phyloP scores from a whole-genome alignment of 2,888 invertebrate genomes.

The Aporophyla lueneburgensis region DNA sequence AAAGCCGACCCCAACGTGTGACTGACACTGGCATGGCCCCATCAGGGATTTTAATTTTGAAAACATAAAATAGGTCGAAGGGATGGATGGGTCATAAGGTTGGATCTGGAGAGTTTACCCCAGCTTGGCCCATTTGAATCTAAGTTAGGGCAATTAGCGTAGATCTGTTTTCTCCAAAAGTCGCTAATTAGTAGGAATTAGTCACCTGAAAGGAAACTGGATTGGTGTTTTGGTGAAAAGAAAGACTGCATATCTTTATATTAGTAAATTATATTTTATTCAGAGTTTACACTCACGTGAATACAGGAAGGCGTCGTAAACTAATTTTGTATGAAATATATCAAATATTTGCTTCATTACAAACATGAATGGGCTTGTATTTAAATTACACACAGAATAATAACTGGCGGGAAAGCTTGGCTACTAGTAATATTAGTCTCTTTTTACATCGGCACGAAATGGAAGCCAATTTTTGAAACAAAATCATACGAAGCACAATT shows the following conservation, averaged over 20 bases:
- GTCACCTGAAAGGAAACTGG: background rate
- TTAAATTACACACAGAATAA: slow-evolving; percentile 7
- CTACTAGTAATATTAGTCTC: background rate
- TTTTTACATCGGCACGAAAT: background rate
- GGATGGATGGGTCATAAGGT: too few species aligned
- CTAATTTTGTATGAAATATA: slow-evolving; percentile 43
- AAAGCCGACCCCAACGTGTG: too few species aligned
- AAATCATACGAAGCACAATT: background rate
- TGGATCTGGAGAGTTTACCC: too few species aligned
- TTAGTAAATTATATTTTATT: slow-evolving; percentile 53
- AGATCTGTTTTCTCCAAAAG: too few species aligned
- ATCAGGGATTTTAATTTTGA: too few species aligned
- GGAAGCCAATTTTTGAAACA: background rate
- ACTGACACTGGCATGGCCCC: too few species aligned
- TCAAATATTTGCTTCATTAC: slow-evolving; percentile 41
- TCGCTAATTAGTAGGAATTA: too few species aligned
- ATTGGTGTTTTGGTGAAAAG: background rate
- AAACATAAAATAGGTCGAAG: too few species aligned
- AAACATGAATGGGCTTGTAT: slow-evolving; percentile 28
- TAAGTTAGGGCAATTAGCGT: too few species aligned
- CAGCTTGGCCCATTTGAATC: too few species aligned
- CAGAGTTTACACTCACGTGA: slow-evolving; percentile 44
- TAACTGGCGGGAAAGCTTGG: background rate
- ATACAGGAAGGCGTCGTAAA: slow-evolving; percentile 37
- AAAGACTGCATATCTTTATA: slow-evolving; percentile 25